Base-by-base conservation (phyloP, 2,797 vertebrate species). In the Natrix natrix region DNA sequence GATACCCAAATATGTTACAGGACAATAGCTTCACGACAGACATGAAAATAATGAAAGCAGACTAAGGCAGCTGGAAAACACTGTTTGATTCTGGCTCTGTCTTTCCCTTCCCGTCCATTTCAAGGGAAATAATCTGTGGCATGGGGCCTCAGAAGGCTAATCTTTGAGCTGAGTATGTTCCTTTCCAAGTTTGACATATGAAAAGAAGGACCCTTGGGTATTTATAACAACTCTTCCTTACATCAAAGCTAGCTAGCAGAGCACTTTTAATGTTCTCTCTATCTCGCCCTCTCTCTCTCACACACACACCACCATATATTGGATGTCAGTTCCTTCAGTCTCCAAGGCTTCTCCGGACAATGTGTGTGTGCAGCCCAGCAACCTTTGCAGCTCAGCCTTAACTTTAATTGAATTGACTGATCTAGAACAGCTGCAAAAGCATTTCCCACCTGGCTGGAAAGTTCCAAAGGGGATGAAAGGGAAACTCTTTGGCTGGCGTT, bases 1-100 rank as follows among this genome's bases (percentile, higher is more conserved):
- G 59, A 28, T 17, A 22, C 95, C 78, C 83, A 94, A 95, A 96
- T 86, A 93, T 90, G n/a, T 0, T 93, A 93, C 69, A n/a, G 59
- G 88, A 92, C 59, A 92, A 56, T 56, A 83, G 6, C 14, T 61
- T 86, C 90, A 91, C 32, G 12, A 0, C 88, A 32, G 5, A 32
- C 28, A 1, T 22, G 54, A 94, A 78, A 92, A 28, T 93, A 26
- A 59, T 89, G 22, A 32, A 91, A 93, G 48, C 69, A 4, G 93
- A 93, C 93, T 92, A 11, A 66, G 91, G 90, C 92, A 92, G 92
- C 89, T 60, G 90, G 1, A 89, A 88, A 61, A 83, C 11, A n/a
- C 63, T 78, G 78, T 91, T 61, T 91, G 90, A 83, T 89, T 89
- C 66, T 88, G 93, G 48, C 89, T 24, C 24, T 59, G 13, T 7